Evolutionary conservation across 2,797 vertebrate species (phyloP).

Genomic region (Myotis myotis): DNA sequence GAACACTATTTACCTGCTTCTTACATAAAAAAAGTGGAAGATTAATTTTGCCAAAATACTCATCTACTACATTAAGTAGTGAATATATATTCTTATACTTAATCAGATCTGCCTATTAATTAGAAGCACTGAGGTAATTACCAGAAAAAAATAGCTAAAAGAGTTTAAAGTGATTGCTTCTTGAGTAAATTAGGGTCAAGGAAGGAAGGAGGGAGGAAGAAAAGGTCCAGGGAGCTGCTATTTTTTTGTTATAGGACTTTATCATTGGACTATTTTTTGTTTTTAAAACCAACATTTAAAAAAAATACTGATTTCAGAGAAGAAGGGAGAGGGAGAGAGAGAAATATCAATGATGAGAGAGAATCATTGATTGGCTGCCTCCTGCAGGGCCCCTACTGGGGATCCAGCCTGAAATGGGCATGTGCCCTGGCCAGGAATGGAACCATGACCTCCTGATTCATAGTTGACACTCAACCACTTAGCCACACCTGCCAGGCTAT

Average conservation of each 20-base stretch:
- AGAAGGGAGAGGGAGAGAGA: too few relatives aligned
- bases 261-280: neutral
- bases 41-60: neutral
- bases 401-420: too few relatives aligned
- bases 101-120: neutral
- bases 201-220: neutral
- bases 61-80: neutral
- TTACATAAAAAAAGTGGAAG: neutral
- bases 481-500: too few relatives aligned
- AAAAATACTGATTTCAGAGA: too few relatives aligned
- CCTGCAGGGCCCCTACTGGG: too few relatives aligned
- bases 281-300: too few relatives aligned
- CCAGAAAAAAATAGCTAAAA: neutral
- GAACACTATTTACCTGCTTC: neutral
- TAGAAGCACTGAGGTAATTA: constrained; percentile 4
- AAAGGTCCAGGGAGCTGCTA: neutral
- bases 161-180: neutral
- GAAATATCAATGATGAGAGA: too few relatives aligned
- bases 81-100: neutral
- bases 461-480: too few relatives aligned
- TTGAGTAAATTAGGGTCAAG: neutral
- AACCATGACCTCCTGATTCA: too few relatives aligned
- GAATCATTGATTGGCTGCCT: too few relatives aligned
- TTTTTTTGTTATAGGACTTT: neutral
- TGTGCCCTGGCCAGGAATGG: too few relatives aligned